Evolutionary conservation across 2,888 invertebrate species (phyloP).

Genomic region (Melipona beecheii): DNA sequence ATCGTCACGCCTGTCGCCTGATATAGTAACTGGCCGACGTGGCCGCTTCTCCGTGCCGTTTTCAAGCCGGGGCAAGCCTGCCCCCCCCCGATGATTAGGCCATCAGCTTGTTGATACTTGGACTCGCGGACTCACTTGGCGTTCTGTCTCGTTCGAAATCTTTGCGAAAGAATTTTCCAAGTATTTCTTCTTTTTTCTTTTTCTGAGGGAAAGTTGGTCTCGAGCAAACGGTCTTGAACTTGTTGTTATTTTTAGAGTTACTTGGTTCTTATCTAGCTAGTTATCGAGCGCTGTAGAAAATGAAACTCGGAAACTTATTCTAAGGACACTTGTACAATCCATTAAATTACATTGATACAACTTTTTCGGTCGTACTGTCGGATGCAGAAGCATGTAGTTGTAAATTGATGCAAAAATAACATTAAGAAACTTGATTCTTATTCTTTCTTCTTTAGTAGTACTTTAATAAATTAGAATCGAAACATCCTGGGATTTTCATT

Average conservation of each 20-base stretch:
- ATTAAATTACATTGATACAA: no score
- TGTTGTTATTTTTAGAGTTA: no score
- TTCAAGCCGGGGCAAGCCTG: constrained; percentile 4
- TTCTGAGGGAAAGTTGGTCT: not conserved
- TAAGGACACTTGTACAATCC: no score
- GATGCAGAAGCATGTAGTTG: no score
- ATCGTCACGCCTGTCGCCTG: constrained; percentile 46
- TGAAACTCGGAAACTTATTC: not conserved
- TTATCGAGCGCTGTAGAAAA: not conserved
- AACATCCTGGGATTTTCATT: no score
- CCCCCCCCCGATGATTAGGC: constrained; percentile 14
- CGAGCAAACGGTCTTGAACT: no score
- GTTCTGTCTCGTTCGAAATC: not conserved
- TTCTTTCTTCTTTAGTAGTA: no score
- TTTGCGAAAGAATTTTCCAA: not conserved
- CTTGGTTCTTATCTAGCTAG: not conserved
- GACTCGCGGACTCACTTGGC: not conserved
- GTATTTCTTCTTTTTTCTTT: not conserved
- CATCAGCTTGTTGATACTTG: constrained; percentile 7
- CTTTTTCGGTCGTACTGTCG: no score
- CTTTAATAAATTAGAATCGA: no score
- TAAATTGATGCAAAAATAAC: no score
- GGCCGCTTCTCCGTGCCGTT: not conserved
- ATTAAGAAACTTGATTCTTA: no score
- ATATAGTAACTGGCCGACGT: constrained; percentile 29